Evolutionary conservation across 1,140 invertebrate genomes (phyloP), one percentile per base, ranked within the genome.

Genomic region (Zaprionus gabonicus): DNA sequence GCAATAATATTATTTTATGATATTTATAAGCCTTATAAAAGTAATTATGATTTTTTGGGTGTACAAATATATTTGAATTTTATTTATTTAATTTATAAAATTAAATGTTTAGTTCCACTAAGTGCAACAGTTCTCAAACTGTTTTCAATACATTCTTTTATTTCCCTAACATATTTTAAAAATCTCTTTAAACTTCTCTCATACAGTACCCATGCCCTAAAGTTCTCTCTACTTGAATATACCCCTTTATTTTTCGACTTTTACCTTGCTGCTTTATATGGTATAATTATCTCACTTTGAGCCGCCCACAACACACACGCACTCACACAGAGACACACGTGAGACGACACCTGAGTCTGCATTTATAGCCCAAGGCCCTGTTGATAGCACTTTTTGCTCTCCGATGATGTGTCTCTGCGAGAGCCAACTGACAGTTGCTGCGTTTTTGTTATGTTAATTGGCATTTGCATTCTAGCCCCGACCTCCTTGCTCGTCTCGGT

Each of bases 391-490:
- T 49, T 67, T 68, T 46, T 46, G 41, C 27, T 36, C 27, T 53
- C 41, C n/a, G 41, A 17, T 46, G 41, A 36, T 53, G 63, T 64
- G 23, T 62, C 41, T 13, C 31, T 28, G 27, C n/a, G n/a, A n/a
- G 34, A 17, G 17, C 17, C 13, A 25, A 41, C 64, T 64, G 72
- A 71, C 59, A 64, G 28, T 58, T 63, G 28, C 51, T 64, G 59
- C 66, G 67, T 75, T 57, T 82, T 87, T 87, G 83, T 87, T 87
- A 87, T 87, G 84, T 82, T 87, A 87, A 87, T 87, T 87, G 83
- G 84, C 83, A 84, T 87, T 87, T 87, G 79, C 73, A 75, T 41
- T 44, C 46, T 63, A 64, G 23, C 58, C 66, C 65, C 44, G 44
- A 34, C 31, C 31, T 34, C 9, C 9, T 34, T 51, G 13, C 59